A percentile compares a stretch with the other conserved stretches of the same genome.
These are phyloP conservation scores for Clamator glandarius DNA, from an alignment of 2,797 vertebrate genomes.

Conservation along the genomic window DNA sequence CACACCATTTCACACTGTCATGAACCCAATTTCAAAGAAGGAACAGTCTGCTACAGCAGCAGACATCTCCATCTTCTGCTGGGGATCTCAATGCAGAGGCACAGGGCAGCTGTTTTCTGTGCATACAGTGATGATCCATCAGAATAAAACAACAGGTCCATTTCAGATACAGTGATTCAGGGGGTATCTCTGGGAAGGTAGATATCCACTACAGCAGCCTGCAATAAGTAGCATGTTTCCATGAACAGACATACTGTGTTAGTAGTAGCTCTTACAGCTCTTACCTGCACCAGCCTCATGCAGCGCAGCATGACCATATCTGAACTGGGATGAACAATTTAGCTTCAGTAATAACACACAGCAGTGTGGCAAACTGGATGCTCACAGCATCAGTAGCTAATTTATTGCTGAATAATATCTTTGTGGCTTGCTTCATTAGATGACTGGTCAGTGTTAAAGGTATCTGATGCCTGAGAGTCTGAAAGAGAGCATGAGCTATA, in stretches of 20 bases:
- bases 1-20: neutral
- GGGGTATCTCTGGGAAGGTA: neutral
- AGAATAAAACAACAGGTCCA: neutral
- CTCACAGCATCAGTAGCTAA: neutral
- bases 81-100: neutral
- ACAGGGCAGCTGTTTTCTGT: neutral
- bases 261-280: neutral
- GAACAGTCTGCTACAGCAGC: neutral
- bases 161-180: neutral
- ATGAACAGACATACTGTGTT: rapidly evolving
- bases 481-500: neutral
- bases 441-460: neutral
- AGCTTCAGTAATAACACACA: neutral
- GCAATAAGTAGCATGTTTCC: neutral
- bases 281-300: rapidly evolving
- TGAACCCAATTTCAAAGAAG: neutral
- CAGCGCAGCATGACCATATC: neutral
- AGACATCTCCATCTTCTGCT: neutral
- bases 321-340: rapidly evolving
- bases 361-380: neutral
- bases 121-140: neutral
- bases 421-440: neutral
- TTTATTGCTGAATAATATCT: neutral
- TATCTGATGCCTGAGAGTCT: neutral
- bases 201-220: neutral